Percentiles rank a stretch among this genome's conserved stretches.
Conservation (phyloP, 2,888 invertebrate genomes). For the Belgica antarctica region DNA sequence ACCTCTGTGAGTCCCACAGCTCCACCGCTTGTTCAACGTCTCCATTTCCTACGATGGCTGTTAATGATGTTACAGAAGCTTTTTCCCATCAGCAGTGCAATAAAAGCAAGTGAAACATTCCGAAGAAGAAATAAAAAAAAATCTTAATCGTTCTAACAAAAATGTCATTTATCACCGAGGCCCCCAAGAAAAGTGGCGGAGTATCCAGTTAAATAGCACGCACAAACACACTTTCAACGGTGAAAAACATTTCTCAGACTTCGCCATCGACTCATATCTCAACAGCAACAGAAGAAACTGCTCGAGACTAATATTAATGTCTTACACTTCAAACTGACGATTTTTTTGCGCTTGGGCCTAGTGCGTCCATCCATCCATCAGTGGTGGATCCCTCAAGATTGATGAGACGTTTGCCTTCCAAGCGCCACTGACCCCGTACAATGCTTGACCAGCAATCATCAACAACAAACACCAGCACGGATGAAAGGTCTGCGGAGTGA, state of each 20-base stretch:
- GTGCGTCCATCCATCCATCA: not conserved
- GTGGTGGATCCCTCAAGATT: conserved; percentile 6
- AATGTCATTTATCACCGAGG: conserved; percentile 42
- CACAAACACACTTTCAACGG: conserved; percentile 21
- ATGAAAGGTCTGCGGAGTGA: not conserved
- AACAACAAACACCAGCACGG: not conserved
- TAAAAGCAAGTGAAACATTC: conserved; percentile 22
- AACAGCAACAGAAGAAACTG: conserved; percentile 35
- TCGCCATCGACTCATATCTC: conserved; percentile 19
- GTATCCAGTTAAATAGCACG: conserved; percentile 14
- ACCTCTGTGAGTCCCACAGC: conserved; percentile 31
- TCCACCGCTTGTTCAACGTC: conserved; percentile 5
- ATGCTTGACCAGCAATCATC: conserved; percentile 34
- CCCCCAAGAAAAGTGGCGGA: conserved; percentile 12
- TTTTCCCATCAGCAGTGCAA: conserved; percentile 33
- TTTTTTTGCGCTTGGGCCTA: conserved; percentile 28
- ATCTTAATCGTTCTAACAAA: conserved; percentile 42
- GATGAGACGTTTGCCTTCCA: not conserved
- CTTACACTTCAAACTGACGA: conserved; percentile 40
- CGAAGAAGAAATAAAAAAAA: conserved; percentile 19
- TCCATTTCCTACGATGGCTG: conserved; percentile 18
- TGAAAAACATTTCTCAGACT: conserved; percentile 16
- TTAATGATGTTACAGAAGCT: conserved; percentile 16
- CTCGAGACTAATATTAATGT: conserved; percentile 35
- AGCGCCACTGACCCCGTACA: conserved; percentile 24